Evolutionary conservation across 2,888 invertebrate species (phyloP).

Genomic region (Salticus scenicus): DNA sequence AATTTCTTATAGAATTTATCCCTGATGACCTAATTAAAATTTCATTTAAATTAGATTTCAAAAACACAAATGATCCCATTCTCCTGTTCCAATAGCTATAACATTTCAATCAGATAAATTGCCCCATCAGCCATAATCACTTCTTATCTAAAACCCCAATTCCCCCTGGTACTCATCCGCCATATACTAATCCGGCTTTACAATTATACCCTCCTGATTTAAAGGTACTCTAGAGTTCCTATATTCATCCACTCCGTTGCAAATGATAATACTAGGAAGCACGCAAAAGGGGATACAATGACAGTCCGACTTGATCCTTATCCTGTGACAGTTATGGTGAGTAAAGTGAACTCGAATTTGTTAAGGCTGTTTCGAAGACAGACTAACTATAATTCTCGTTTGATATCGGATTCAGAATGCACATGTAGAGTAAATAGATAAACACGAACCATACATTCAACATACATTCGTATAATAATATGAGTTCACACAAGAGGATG

Average conservation of each 20-base stretch:
- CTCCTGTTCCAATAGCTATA: too few species aligned
- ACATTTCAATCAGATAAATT: background rate
- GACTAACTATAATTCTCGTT: background rate
- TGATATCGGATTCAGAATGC: background rate
- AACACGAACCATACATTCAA: too few species aligned
- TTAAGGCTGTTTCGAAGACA: background rate
- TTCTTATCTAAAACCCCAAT: conserved; percentile 5
- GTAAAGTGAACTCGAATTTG: background rate
- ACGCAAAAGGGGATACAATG: background rate
- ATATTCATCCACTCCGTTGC: background rate
- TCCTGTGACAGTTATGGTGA: background rate
- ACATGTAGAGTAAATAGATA: too few species aligned
- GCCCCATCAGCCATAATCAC: background rate
- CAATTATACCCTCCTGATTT: background rate
- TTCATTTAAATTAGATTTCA: too few species aligned
- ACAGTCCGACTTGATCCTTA: background rate
- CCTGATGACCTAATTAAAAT: too few species aligned
- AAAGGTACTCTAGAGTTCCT: background rate
- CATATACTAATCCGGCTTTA: background rate
- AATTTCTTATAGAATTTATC: too few species aligned
- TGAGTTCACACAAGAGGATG: too few species aligned
- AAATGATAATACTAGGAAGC: background rate
- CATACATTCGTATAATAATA: too few species aligned
- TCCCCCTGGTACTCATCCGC: background rate
- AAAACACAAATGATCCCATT: too few species aligned